These are phyloP conservation scores for Catharus minimus DNA, from an alignment of 2,113 vertebrate genomes.

Conservation along the genomic window DNA sequence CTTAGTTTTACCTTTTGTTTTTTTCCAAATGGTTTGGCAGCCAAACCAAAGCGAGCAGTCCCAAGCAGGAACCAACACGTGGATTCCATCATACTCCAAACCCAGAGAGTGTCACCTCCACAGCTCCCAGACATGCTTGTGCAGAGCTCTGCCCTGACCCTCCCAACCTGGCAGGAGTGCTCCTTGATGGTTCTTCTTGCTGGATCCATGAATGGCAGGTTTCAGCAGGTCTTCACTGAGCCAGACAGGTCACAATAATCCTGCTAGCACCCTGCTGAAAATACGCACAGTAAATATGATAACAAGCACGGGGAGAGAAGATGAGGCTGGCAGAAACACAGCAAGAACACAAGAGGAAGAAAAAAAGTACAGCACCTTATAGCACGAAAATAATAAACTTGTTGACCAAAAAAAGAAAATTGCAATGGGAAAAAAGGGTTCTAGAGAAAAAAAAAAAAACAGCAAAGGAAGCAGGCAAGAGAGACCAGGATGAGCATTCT, in stretches of 20 bases:
- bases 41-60: background rate
- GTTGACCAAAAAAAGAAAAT: background rate
- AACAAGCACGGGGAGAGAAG: background rate
- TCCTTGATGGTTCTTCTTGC: background rate
- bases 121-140: background rate
- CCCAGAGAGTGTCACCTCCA: background rate
- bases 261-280: background rate
- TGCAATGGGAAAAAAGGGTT: background rate
- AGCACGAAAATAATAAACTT: background rate
- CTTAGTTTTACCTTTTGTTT: background rate
- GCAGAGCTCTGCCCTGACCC: background rate
- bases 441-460: background rate
- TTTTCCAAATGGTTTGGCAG: background rate
- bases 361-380: background rate
- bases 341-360: background rate
- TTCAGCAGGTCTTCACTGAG: background rate
- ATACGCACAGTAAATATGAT: background rate
- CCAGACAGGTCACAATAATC: constrained; percentile 11
- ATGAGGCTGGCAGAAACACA: background rate
- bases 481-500: background rate
- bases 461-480: background rate
- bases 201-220: background rate
- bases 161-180: background rate
- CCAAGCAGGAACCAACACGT: background rate
- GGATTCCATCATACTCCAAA: background rate